A percentile compares a stretch with the other conserved stretches of the same genome.
Conservation (phyloP, 2,888 invertebrate species). For the Celastrina argiolus region DNA sequence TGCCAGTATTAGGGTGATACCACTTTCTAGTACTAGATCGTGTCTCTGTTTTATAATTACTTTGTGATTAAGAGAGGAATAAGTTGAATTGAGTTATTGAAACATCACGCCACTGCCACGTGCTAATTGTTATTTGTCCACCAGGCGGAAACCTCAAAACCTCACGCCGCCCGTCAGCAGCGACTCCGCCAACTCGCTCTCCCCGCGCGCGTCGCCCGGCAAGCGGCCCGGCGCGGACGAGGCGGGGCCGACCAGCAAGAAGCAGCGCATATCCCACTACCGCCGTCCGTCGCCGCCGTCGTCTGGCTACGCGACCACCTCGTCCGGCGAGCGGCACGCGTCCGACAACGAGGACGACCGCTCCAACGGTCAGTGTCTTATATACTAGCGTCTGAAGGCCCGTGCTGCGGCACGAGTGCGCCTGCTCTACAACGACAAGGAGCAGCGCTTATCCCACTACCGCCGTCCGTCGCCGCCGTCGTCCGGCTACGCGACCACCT, state of each 20-base stretch:
- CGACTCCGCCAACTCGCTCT: slow-evolving; percentile 91
- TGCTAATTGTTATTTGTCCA: background rate
- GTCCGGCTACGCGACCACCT: slow-evolving; percentile 57
- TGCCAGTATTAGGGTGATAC: too few relatives aligned
- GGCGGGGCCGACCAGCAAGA: slow-evolving; percentile 80
- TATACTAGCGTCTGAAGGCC: background rate
- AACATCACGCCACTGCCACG: too few relatives aligned
- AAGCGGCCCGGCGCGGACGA: slow-evolving; percentile 80
- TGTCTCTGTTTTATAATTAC: too few relatives aligned
- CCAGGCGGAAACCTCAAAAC: slow-evolving; percentile 92
- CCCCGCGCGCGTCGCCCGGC: slow-evolving; percentile 81
- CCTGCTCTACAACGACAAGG: too few relatives aligned
- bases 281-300: slow-evolving; percentile 77
- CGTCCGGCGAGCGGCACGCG: slow-evolving; percentile 73
- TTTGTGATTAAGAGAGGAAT: too few relatives aligned
- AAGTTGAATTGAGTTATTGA: too few relatives aligned
- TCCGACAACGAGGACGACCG: slow-evolving; percentile 74
- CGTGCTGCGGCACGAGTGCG: too few relatives aligned
- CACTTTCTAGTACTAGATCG: too few relatives aligned
- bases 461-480: slow-evolving; percentile 77
- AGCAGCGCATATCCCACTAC: slow-evolving; percentile 89
- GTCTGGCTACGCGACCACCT: slow-evolving; percentile 57
- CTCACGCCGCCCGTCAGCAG: slow-evolving; percentile 92
- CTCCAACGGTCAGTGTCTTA: slow-evolving; percentile 43
- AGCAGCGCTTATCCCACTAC: slow-evolving; percentile 89